phyloP scores from a whole-genome alignment of 1,140 invertebrate genomes.

The Penaeus vannamei region DNA sequence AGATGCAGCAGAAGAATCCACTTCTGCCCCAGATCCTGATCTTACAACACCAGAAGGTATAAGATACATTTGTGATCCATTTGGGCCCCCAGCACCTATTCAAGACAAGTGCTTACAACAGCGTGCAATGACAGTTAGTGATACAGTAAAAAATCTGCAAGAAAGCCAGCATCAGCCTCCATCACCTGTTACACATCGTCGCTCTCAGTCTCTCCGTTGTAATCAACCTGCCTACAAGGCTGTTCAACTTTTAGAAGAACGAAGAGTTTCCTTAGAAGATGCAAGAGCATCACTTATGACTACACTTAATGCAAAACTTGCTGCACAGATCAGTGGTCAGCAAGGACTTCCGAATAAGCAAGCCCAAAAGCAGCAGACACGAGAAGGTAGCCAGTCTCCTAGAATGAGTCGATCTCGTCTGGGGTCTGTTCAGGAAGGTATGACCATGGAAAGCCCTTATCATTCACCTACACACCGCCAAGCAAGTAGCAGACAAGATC shows the following conservation, averaged over 20 bases:
- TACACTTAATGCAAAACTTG: slow-evolving; percentile 80
- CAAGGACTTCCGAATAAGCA: slow-evolving; percentile 42
- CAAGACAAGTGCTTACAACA: slow-evolving; percentile 59
- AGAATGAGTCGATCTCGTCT: slow-evolving; percentile 44
- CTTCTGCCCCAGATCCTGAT: slow-evolving; percentile 53
- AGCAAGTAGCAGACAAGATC: slow-evolving; percentile 46
- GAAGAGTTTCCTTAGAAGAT: slow-evolving; percentile 58
- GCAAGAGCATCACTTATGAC: slow-evolving; percentile 75
- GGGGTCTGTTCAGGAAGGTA: slow-evolving; percentile 54
- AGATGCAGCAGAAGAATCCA: slow-evolving; percentile 69
- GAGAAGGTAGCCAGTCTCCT: slow-evolving; percentile 61
- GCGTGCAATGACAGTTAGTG: slow-evolving; percentile 80
- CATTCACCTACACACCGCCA: slow-evolving; percentile 45
- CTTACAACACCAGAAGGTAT: slow-evolving; percentile 56
- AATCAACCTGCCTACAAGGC: slow-evolving; percentile 57
- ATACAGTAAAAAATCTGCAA: slow-evolving; percentile 87
- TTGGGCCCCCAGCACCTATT: slow-evolving; percentile 65
- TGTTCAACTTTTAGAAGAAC: slow-evolving; percentile 59
- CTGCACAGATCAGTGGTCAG: slow-evolving; percentile 49
- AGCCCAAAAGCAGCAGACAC: slow-evolving; percentile 35
- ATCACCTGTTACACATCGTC: slow-evolving; percentile 83
- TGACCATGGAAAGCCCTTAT: slow-evolving; percentile 33
- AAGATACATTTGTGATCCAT: slow-evolving; percentile 53
- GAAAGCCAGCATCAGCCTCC: slow-evolving; percentile 88
- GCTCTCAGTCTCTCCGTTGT: slow-evolving; percentile 71